Conservation (phyloP, 2,888 invertebrate species). For the Erannis defoliaria region DNA sequence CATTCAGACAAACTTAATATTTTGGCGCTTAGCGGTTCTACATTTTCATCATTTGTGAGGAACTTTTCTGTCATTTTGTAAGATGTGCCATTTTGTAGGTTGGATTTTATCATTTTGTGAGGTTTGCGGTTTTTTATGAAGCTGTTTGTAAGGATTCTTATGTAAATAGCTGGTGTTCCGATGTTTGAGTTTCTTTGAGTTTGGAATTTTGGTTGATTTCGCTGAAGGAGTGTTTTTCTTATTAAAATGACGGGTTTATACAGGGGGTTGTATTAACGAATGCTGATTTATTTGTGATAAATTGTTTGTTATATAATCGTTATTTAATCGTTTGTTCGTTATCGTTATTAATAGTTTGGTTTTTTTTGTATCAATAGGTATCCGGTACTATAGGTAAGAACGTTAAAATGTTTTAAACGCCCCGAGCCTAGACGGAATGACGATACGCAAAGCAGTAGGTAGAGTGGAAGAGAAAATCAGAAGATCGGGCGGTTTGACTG, state of each 20-base stretch:
- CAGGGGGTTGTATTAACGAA: not conserved
- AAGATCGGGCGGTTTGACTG: too few relatives aligned
- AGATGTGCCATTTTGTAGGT: conserved; percentile 9
- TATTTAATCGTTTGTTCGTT: too few relatives aligned
- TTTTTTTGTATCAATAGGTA: too few relatives aligned
- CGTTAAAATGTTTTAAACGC: too few relatives aligned
- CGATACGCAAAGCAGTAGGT: too few relatives aligned
- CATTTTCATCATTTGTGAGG: conserved; percentile 22
- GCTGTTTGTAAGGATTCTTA: conserved; percentile 21
- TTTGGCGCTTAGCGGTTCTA: conserved; percentile 40
- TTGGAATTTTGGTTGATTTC: conserved; percentile 4
- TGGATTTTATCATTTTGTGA: conserved; percentile 19
- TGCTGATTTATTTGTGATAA: not conserved
- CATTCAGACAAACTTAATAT: conserved; percentile 50
- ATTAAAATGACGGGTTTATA: conserved; percentile 7
- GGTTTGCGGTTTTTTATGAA: conserved; percentile 15
- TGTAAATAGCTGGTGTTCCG: conserved; percentile 16
- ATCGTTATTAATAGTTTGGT: too few relatives aligned
- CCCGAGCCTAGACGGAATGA: too few relatives aligned
- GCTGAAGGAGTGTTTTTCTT: conserved; percentile 14
- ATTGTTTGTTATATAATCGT: too few relatives aligned
- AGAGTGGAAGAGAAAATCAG: too few relatives aligned
- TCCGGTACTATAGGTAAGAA: too few relatives aligned
- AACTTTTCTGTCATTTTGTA: conserved; percentile 9
- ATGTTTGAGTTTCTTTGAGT: conserved; percentile 24